Percentiles rank a stretch among this genome's conserved stretches.
phyloP scores from a whole-genome alignment of 2,888 invertebrate genomes.

The Eledone cirrhosa region DNA sequence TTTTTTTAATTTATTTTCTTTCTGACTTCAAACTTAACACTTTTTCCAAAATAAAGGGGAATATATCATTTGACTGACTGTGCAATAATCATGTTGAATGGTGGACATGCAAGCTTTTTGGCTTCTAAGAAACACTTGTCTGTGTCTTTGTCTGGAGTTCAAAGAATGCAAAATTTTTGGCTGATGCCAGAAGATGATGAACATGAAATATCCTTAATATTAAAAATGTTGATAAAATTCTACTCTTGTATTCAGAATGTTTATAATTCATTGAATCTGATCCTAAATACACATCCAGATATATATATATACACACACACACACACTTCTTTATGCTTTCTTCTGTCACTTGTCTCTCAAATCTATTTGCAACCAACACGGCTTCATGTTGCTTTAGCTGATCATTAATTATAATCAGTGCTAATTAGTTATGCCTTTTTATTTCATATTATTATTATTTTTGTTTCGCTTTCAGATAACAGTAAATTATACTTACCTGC shows the following conservation, averaged over 20 bases:
- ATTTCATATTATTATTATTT: no score
- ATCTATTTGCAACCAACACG: no score
- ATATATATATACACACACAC: neutral
- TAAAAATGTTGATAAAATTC: constrained; percentile 22
- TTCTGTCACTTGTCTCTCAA: neutral
- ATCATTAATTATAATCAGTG: no score
- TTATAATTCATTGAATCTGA: constrained; percentile 5
- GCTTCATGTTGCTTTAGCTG: no score
- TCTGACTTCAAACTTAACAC: constrained; percentile 7
- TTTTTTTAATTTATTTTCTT: constrained; percentile 14
- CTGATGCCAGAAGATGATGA: constrained; percentile 4
- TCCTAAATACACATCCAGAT: neutral
- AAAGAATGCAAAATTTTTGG: constrained; percentile 21
- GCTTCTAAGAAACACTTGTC: constrained; percentile 13
- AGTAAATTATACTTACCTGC: no score
- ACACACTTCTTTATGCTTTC: neutral
- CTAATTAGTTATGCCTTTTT: no score
- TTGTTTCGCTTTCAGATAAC: no score
- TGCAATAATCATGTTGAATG: constrained; percentile 14
- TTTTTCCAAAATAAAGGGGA: neutral
- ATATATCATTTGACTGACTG: constrained; percentile 12
- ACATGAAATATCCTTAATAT: constrained; percentile 22
- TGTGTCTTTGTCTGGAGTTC: constrained; percentile 15
- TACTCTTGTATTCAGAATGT: constrained; percentile 21
- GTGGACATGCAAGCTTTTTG: neutral